Base-by-base conservation (phyloP, 2,797 vertebrate species). In the Scleropages formosus region DNA sequence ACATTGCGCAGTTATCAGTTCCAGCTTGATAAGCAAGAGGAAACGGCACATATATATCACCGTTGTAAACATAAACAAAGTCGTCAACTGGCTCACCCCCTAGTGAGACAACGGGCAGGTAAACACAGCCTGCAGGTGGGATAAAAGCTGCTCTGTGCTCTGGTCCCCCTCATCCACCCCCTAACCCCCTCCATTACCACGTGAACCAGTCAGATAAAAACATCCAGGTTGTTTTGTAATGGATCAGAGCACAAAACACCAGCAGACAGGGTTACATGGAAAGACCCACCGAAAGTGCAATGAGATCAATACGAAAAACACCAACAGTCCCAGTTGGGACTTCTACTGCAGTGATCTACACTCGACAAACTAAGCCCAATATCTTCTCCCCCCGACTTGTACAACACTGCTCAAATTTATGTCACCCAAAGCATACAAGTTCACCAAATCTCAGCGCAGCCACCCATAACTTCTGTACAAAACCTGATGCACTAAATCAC, bases 81-180 rank as follows among this genome's bases (percentile, higher is more conserved):
- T n/a, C n/a, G n/a, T n/a, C n/a, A n/a, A n/a, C n/a, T n/a, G n/a
- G n/a, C n/a, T n/a, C n/a, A n/a, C n/a, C n/a, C n/a, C n/a, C n/a
- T n/a, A n/a, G n/a, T n/a, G n/a, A n/a, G n/a, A n/a, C n/a, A 44
- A 60, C 67, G 75, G 75, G 85, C 88, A 87, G 85, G 87, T 88
- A 85, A 80, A 39, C 71, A 72, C 76, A 76, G 79, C 79, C 75
- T 79, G 81, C 78, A 76, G 81, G 80, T 78, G 74, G 67, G 85
- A 92, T 89, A 90, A 91, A 90, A 86, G 82, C 64, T 75, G 76
- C 78, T 77, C 85, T 91, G 87, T 91, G 78, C 58, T 10, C 59
- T 31, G 72, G 77, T 79, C 80, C 44, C n/a, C 73, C 77, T 80
- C 80, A 61, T 73, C 81, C 80, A 82, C 26, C 84, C 80, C 76